Conservation (phyloP, 1,140 invertebrate species). For the Eubasilissa regina region DNA sequence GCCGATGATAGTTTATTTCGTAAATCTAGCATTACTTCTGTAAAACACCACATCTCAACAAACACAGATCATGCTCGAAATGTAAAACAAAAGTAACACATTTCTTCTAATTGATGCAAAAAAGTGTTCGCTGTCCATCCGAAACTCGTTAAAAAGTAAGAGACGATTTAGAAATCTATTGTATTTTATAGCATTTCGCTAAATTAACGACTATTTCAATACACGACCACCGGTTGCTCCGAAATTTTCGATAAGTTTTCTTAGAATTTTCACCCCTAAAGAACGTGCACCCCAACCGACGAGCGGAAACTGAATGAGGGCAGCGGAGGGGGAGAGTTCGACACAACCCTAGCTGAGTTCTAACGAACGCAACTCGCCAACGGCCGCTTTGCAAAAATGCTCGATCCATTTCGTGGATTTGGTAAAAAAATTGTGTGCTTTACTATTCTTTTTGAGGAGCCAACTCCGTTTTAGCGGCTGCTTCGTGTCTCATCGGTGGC, state of each 20-base stretch:
- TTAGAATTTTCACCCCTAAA: constrained; percentile 1
- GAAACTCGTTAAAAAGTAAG: too few relatives aligned
- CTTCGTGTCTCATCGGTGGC: neutral
- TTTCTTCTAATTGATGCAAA: too few relatives aligned
- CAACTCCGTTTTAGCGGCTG: neutral
- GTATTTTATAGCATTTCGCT: too few relatives aligned
- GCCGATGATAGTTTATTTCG: neutral
- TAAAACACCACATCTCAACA: constrained; percentile 7
- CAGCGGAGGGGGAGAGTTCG: neutral
- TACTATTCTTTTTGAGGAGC: neutral
- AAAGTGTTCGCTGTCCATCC: too few relatives aligned
- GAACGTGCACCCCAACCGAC: neutral
- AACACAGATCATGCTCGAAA: neutral
- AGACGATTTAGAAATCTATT: too few relatives aligned
- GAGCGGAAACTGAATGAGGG: constrained; percentile 9
- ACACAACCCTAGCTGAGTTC: neutral
- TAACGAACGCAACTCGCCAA: neutral
- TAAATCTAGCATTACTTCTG: neutral
- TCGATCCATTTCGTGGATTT: neutral
- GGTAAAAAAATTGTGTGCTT: too few relatives aligned
- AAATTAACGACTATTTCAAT: neutral
- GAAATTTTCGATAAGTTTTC: constrained; percentile 12
- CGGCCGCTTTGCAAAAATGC: neutral
- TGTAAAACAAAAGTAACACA: neutral
- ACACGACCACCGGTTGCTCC: constrained; percentile 26